Evolutionary conservation across 2,113 vertebrate species (phyloP).

Genomic region (Mesitornis unicolor): DNA sequence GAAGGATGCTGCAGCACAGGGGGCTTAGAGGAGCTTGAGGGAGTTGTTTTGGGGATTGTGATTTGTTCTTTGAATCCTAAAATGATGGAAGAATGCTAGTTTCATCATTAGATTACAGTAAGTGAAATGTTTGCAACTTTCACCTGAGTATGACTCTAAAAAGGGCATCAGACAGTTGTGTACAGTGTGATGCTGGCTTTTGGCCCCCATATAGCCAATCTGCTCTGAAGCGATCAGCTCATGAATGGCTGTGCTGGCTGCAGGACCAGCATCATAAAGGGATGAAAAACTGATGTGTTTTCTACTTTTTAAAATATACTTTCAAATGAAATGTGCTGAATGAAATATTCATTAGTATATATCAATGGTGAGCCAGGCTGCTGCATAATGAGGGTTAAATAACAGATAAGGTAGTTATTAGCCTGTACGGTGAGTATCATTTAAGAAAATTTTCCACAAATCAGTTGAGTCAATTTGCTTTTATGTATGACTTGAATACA

Average conservation of each 20-base stretch:
- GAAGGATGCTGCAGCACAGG: rapidly evolving
- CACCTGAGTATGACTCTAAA: background rate
- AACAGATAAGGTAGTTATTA: background rate
- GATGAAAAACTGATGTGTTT: background rate
- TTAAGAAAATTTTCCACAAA: background rate
- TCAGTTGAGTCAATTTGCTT: background rate
- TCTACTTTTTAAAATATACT: background rate
- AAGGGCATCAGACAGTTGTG: background rate
- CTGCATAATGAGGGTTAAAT: background rate
- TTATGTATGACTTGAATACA: background rate
- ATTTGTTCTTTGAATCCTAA: background rate
- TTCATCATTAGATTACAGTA: background rate
- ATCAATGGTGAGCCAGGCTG: background rate
- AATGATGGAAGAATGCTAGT: background rate
- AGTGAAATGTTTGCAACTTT: background rate
- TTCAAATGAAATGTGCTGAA: background rate
- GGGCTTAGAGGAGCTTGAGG: rapidly evolving
- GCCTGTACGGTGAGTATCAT: background rate
- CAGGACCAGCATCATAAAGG: background rate
- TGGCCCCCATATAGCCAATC: background rate
- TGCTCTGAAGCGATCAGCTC: background rate
- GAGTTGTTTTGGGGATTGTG: rapidly evolving
- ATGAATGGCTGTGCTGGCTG: background rate
- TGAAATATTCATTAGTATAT: background rate
- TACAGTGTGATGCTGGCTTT: rapidly evolving